phyloP scores from a whole-genome alignment of 64 coral and sea anemone genomes.

The Actinia equina region DNA sequence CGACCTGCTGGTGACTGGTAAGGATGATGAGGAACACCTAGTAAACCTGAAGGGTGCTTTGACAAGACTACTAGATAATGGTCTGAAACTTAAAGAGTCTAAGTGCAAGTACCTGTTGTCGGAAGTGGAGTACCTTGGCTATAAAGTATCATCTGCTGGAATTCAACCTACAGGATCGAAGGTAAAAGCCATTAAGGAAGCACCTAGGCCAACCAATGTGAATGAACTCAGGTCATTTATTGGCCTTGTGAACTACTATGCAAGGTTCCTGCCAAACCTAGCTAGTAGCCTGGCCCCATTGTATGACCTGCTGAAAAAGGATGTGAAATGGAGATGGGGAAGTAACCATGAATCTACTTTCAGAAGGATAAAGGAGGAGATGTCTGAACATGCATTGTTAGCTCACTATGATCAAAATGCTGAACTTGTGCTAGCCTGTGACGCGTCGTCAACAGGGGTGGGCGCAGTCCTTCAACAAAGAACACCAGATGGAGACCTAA shows the following conservation, averaged over 20 bases:
- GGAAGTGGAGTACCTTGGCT: no score
- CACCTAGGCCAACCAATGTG: constrained; percentile 8
- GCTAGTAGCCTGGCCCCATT: constrained; percentile 11
- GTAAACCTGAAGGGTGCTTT: no score
- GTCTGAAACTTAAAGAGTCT: no score
- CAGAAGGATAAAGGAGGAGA: background rate
- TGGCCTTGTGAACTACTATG: background rate
- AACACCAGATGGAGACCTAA: background rate
- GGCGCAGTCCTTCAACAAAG: background rate
- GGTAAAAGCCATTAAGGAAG: background rate
- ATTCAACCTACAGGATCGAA: constrained; percentile 21
- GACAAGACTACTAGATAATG: no score
- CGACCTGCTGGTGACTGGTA: no score
- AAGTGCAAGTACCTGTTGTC: no score
- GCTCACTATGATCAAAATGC: constrained; percentile 10
- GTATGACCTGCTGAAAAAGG: constrained; percentile 9
- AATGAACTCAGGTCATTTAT: background rate
- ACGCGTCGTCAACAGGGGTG: constrained; percentile 8
- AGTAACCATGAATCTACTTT: background rate
- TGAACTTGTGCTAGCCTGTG: background rate
- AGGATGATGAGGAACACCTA: no score
- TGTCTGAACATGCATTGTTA: background rate
- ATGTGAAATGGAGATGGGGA: background rate
- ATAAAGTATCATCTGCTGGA: constrained; percentile 14
- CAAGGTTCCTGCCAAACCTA: background rate